Base-by-base conservation (phyloP, 2,888 invertebrate species). In the Serripes groenlandicus region DNA sequence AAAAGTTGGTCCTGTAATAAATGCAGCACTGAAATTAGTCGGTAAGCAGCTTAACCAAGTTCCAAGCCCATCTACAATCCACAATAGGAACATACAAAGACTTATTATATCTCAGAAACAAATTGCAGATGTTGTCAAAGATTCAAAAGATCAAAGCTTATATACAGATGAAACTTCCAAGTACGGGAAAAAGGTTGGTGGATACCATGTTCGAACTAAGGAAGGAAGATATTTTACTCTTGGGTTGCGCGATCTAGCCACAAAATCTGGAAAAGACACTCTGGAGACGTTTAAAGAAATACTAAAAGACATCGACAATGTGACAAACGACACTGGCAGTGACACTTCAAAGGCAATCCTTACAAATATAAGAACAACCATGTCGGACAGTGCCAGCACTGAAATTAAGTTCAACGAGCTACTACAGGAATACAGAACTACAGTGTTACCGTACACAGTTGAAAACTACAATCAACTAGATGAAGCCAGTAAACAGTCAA, bases 201-300 rank as follows among this genome's bases (percentile, higher is more conserved):
- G 73, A 18, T 60, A 58, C 21, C 73, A 73, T 73, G 73, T 62
- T 18, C 21, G 21, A 26, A 62, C 60, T 18, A 62, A 73, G 37
- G 49, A 60, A 26, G 49, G 62, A 28, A 1, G 28, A 37, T 26
- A 23, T n/a, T 73, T 35, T 28, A 30, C 49, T 21, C 23, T 49
- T 3, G 73, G 73, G 18, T 23, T 34, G 26, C 1, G 73, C 21
- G 49, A 73, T 34, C 60, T 73, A 37, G 62, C 49, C 0, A 37
- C 62, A 34, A 85, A 85, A 54, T 75, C 76, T 32, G 73, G 69
- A 15, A 21, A 75, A 32, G 82, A 85, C 64, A 64, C 58, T 9
- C 32, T 85, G 34, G n/a, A 28, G 26, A 56, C 54, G 1, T 76
- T 85, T n/a, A 11, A 68, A 58, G 26, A 35, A 73, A 80, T 74